phyloP scores from a whole-genome alignment of 2,113 vertebrate genomes.

The Phoenicopterus ruber region DNA sequence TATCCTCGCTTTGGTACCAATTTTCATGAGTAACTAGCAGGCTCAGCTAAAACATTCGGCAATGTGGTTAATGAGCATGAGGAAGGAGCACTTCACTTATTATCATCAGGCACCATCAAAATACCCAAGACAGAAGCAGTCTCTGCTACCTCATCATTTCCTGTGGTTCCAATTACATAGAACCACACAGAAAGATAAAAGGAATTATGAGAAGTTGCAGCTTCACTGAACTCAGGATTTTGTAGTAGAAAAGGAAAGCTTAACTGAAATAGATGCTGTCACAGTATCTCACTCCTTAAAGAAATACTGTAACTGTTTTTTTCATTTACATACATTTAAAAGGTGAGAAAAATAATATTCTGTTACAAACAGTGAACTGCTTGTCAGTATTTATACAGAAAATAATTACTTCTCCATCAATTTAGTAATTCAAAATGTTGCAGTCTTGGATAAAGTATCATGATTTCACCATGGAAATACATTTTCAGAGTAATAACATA shows the following conservation, averaged over 20 bases:
- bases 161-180: background rate
- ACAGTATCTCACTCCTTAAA: background rate
- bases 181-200: background rate
- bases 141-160: background rate
- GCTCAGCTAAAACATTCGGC: background rate
- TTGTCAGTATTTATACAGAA: background rate
- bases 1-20: background rate
- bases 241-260: background rate
- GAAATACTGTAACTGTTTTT: background rate
- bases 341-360: background rate
- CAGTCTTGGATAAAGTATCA: background rate
- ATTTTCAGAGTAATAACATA: background rate
- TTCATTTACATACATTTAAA: background rate
- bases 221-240: background rate
- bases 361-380: background rate
- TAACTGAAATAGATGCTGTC: background rate
- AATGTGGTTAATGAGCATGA: background rate
- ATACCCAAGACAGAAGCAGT: background rate
- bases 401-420: background rate
- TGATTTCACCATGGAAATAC: background rate
- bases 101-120: background rate
- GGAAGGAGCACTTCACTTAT: background rate
- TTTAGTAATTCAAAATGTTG: background rate
- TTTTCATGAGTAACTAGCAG: background rate
- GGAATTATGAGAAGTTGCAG: background rate